These are phyloP conservation scores for Trachelus iudaicus DNA, from an alignment of 2,888 invertebrate genomes.

Conservation along the genomic window DNA sequence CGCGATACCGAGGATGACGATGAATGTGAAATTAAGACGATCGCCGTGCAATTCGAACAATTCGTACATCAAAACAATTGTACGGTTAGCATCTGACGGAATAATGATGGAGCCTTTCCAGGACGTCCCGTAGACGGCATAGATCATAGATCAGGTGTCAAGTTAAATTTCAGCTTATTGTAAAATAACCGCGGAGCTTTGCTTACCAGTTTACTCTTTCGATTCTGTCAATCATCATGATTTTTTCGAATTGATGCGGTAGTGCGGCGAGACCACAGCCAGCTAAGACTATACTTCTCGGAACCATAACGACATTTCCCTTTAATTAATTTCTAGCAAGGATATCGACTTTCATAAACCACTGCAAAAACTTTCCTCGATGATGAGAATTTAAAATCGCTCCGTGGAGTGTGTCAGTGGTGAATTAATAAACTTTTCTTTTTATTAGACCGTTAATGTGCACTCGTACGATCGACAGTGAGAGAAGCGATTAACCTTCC, in stretches of 20 bases:
- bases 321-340: conserved; percentile 41
- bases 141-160: neutral
- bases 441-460: neutral
- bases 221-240: conserved; percentile 45
- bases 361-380: conserved; percentile 14
- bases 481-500: neutral
- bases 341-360: conserved; percentile 25
- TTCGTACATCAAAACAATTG: no score
- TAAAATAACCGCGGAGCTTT: conserved; percentile 7
- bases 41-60: no score
- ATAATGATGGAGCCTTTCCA: neutral
- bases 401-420: neutral
- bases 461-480: neutral
- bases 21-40: no score
- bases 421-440: neutral
- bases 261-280: conserved; percentile 30
- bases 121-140: neutral
- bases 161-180: neutral
- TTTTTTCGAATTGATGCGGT: conserved; percentile 30
- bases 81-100: neutral
- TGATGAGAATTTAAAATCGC: neutral
- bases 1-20: neutral
- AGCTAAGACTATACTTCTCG: conserved; percentile 9
- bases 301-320: conserved; percentile 28
- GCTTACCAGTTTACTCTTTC: conserved; percentile 24